phyloP scores from a whole-genome alignment of 2,797 vertebrate genomes.

The Antennarius maculatus region DNA sequence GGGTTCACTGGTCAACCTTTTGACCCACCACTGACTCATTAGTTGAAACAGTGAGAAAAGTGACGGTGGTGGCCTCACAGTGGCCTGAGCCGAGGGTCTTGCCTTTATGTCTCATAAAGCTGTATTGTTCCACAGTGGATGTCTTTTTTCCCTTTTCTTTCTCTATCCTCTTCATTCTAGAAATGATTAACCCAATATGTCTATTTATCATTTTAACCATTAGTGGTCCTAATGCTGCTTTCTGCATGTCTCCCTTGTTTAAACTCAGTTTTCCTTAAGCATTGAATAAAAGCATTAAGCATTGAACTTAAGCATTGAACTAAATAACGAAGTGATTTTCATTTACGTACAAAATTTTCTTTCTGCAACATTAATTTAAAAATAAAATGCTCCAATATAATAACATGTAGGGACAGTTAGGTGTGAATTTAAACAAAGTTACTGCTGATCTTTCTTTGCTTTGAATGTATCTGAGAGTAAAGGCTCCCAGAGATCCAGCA shows the following conservation, averaged over 20 bases:
- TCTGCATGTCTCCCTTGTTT: neutral
- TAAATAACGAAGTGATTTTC: neutral
- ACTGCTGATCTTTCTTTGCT: neutral
- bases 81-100: slow-evolving; percentile 30
- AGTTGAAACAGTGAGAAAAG: slow-evolving; percentile 65
- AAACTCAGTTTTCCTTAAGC: neutral
- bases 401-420: too few species aligned
- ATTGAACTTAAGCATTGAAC: neutral
- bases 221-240: slow-evolving; percentile 8
- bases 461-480: slow-evolving; percentile 5
- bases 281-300: neutral
- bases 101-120: slow-evolving; percentile 45
- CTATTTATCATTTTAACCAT: slow-evolving; percentile 28
- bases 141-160: slow-evolving; percentile 28
- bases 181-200: slow-evolving; percentile 53
- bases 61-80: slow-evolving; percentile 49
- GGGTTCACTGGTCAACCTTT: slow-evolving; percentile 61
- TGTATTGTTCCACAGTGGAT: slow-evolving; percentile 48
- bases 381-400: neutral
- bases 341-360: neutral
- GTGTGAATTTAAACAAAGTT: neutral
- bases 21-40: slow-evolving; percentile 66
- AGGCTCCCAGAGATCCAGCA: slow-evolving; percentile 1
- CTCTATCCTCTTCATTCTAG: slow-evolving; percentile 17
- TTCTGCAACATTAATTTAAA: neutral